Base-by-base conservation (phyloP, 2,113 vertebrate species). In the Bubo blakistoni region DNA sequence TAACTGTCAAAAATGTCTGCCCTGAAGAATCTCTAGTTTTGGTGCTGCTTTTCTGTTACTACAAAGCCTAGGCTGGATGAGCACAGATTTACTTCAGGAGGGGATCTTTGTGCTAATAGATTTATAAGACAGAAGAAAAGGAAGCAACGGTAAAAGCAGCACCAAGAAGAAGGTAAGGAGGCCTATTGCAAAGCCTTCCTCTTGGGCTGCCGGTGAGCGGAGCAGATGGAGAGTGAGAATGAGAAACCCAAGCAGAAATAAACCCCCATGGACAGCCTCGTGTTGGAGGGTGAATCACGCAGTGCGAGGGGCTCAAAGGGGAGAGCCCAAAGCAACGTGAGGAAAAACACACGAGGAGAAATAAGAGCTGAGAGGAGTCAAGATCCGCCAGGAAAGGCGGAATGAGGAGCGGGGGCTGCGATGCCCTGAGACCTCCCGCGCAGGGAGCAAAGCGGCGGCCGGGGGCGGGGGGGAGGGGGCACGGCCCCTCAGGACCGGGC, bases 51-150 rank as follows among this genome's bases (percentile, higher is more conserved):
- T 29, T 12, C 11, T 65, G n/a, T 55, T 7, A 13, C 8, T 4
- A 24, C 7, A n/a, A n/a, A 65, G 24, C 16, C 25, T 18, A 9
- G 62, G 3, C 7, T 11, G 26, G 47, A 10, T 1, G 9, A 22
- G 2, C 36, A 16, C 4, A 2, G 42, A 30, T 15, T 61, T n/a
- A 52, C 19, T 5, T 12, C 15, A 30, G 14, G 11, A 44, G 29
- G 0, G 18, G 22, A 16, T 4, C 7, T 5, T 6, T 1, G 8
- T 0, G 1, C 5, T 1, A 5, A 18, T 0, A 2, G 21, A 44
- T 14, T 54, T 34, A 1, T 9, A 34, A 30, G 9, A 22, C 5
- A 21, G 25, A 71, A 80, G 29, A 85, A 69, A 82, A 51, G 38
- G 4, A 54, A 78, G 52, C 22, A 40, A 13, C 15, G 4, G 9